Conservation (phyloP, 2,113 vertebrate species). For the Oncorhynchus nerka region DNA sequence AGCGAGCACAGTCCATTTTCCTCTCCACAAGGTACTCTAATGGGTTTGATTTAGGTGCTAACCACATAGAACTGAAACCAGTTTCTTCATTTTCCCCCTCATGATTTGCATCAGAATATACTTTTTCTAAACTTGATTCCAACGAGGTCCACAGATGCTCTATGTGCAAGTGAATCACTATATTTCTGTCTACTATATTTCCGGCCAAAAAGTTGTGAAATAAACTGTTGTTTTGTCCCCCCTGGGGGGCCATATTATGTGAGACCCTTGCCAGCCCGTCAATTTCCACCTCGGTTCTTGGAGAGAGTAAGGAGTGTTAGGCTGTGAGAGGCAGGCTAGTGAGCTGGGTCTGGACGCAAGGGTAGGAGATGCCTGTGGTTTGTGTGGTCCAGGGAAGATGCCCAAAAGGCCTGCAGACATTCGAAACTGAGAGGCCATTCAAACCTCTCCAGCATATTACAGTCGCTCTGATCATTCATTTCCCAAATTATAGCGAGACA, state of each 20-base stretch:
- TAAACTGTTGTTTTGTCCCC: slow-evolving; percentile 34
- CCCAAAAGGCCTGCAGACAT: slow-evolving; percentile 47
- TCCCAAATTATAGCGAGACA: slow-evolving; percentile 56
- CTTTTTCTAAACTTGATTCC: slow-evolving; percentile 35
- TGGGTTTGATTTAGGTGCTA: neutral
- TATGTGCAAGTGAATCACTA: slow-evolving; percentile 37
- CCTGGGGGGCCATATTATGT: slow-evolving; percentile 24
- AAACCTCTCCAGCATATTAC: slow-evolving; percentile 56
- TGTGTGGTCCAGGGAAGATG: slow-evolving; percentile 49
- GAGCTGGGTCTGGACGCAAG: slow-evolving; percentile 20
- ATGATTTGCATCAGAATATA: slow-evolving; percentile 4
- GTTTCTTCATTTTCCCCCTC: neutral
- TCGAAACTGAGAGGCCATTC: slow-evolving; percentile 51
- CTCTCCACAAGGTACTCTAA: neutral
- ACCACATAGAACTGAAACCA: neutral
- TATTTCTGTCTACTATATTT: slow-evolving; percentile 21
- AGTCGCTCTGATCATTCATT: slow-evolving; percentile 47
- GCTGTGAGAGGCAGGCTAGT: slow-evolving; percentile 41
- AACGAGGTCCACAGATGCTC: slow-evolving; percentile 36
- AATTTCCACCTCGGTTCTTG: slow-evolving; percentile 54
- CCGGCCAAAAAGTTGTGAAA: slow-evolving; percentile 47
- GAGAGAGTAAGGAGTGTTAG: slow-evolving; percentile 38
- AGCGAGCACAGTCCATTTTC: neutral
- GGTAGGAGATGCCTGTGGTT: slow-evolving; percentile 45
- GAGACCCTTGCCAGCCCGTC: slow-evolving; percentile 47